A percentile compares a stretch with the other conserved stretches of the same genome.
Conservation (phyloP, 2,113 vertebrate species). For the Felis chaus region DNA sequence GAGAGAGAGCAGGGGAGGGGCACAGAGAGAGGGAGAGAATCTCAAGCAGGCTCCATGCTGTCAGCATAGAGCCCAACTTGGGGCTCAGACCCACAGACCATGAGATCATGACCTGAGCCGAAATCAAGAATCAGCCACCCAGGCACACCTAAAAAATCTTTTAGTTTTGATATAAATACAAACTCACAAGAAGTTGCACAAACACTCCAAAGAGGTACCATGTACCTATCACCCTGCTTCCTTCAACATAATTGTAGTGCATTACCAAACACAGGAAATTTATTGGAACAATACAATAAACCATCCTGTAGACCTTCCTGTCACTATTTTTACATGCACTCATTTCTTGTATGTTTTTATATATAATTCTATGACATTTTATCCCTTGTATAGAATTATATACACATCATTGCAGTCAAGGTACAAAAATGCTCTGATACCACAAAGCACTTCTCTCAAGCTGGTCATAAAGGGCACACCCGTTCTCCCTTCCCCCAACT, state of each 20-base stretch:
- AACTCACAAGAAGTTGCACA: background rate
- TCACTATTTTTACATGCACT: background rate
- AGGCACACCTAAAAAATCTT: background rate
- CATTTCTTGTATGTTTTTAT: background rate
- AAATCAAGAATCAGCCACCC: no score
- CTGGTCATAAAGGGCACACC: background rate
- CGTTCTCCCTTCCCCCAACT: background rate
- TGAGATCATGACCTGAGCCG: no score
- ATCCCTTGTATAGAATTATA: background rate
- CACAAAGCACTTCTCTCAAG: background rate
- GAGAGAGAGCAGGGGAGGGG: no score
- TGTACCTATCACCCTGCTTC: background rate
- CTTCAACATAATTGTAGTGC: background rate
- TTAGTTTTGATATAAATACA: background rate
- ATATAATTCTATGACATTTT: background rate
- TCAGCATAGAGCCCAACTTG: no score
- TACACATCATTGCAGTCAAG: background rate
- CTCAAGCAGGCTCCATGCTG: no score
- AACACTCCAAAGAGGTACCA: background rate
- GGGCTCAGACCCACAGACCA: no score
- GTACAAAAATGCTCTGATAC: background rate
- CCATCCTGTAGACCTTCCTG: background rate
- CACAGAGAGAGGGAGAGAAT: no score
- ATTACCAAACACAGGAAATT: background rate
- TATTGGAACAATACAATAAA: background rate